Evolutionary conservation across 2,113 vertebrate species (phyloP), one percentile per base, ranked within the genome.

Genomic region (Elgaria multicarinata): DNA sequence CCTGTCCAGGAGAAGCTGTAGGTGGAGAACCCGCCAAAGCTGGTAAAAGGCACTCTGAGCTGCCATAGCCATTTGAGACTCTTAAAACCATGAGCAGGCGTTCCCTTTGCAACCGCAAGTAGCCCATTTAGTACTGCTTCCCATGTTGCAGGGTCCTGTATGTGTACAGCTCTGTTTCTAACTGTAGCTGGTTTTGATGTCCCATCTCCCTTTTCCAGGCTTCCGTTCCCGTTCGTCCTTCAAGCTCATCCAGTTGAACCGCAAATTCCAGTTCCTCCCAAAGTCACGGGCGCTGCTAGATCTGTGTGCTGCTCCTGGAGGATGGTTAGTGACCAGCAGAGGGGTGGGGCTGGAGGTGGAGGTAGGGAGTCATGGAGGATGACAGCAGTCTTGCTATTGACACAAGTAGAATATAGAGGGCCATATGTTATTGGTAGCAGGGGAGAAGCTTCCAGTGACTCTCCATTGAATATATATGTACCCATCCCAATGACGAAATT

Each of bases 191-290:
- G 14, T 44, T 26, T 3, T 72, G 31, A 36, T n/a, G 9, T 4
- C 46, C 26, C 33, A 13, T 31, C 72, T 36, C 26, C 6, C 31
- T 69, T 9, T 39, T 7, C 0, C 92, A 99, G 99, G 99, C 26
- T 99, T 99, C 92, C 98, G 99, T 4, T 99, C 99, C 80, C 98
- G 99, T 62, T 99, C 99, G 0, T 98, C 99, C 44, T 99, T 99
- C 95, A 99, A 99, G 69, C 97, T 99, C n/a, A 99, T 99, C 24
- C 99, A 99, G 94, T 97, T 99, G 50, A 99, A 99, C 85, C 97
- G 99, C 33, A 99, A 99, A 85, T 99, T 98, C 95, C 98, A 99
- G 95, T 99, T 99, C 95, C 91, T 99, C 7, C 98, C 98, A 95
- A 98, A 98, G 94, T 98, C 99, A 0, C 96, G 99, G 64, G 99